phyloP scores from a whole-genome alignment of 2,113 vertebrate genomes.

The Emydocephalus ijimae region DNA sequence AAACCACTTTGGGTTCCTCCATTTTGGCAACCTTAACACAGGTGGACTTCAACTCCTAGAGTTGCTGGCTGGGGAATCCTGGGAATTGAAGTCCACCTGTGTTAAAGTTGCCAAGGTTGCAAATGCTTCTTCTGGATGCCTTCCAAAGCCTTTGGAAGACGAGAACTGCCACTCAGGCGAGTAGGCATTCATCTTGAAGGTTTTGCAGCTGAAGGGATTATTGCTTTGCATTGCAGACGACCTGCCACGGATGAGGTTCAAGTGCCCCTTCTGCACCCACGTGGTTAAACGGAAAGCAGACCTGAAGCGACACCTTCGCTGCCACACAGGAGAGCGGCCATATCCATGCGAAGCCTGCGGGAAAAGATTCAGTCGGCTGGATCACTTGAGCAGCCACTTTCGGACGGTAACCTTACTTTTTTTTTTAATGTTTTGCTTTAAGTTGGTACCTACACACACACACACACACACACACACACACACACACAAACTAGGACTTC shows the following conservation, averaged over 20 bases:
- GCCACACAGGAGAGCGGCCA: constrained; percentile 92
- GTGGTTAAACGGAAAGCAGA: constrained; percentile 97
- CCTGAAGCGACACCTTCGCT: constrained; percentile 94
- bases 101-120: background rate
- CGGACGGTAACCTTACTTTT: constrained; percentile 80
- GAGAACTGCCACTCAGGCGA: background rate
- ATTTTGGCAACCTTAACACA: background rate
- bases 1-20: background rate
- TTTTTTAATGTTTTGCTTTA: constrained; percentile 1
- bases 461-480: too few species aligned
- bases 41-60: background rate
- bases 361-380: constrained; percentile 92
- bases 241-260: constrained; percentile 89
- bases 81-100: background rate
- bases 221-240: constrained; percentile 74
- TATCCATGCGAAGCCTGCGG: constrained; percentile 96
- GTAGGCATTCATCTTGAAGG: background rate
- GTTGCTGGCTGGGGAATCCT: background rate
- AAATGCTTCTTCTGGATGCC: background rate
- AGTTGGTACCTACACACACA: background rate
- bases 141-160: background rate
- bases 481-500: background rate
- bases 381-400: constrained; percentile 95
- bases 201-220: background rate
- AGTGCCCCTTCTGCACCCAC: constrained; percentile 95